Evolutionary conservation across 2,888 invertebrate genomes (phyloP), one percentile per base, ranked within the genome.

Genomic region (Acrobasis repandana): DNA sequence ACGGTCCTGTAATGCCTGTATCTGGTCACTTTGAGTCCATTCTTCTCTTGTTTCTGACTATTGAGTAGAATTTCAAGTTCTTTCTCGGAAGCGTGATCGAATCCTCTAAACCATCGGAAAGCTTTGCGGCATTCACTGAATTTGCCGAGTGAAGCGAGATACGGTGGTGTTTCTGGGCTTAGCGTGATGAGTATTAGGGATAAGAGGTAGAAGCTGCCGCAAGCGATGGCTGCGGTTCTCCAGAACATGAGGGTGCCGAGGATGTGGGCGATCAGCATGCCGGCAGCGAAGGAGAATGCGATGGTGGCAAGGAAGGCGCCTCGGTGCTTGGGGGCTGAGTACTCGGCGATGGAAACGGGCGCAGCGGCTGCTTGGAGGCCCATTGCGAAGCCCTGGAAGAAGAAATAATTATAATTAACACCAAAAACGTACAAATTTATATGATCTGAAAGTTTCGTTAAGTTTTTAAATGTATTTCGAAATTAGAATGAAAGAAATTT

Each of bases 161-260:
- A 96, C 0, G 93, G 90, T 0, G 95, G 95, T 1, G 95, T 94
- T 84, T 96, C 96, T 0, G 94, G 95, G 2, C 93, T 82, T 0
- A 94, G 72, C 0, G 93, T 81, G 2, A 94, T 79, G 0, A 94
- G 77, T 0, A 94, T 69, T 11, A 93, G 80, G n/a, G 93, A 90
- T 1, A 93, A 5, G 0, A 86, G 72, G 56, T 94, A 93, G 54
- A 92, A 83, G 56, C 86, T 77, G 0, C 92, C 91, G 63, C 93
- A 93, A 18, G 93, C 86, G 0, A 93, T 70, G 0, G 93, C 94
- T 1, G 94, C 93, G 18, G 88, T 72, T 75, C 93, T 82, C 95
- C 95, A 95, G 67, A 92, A 87, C 9, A 94, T 76, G 63, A 93
- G 82, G 16, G 93, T 94, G 0, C 96, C 96, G 58, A 95, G 86